Evolutionary conservation across 2,888 invertebrate species (phyloP).

Genomic region (Eustalomyia histrio): DNA sequence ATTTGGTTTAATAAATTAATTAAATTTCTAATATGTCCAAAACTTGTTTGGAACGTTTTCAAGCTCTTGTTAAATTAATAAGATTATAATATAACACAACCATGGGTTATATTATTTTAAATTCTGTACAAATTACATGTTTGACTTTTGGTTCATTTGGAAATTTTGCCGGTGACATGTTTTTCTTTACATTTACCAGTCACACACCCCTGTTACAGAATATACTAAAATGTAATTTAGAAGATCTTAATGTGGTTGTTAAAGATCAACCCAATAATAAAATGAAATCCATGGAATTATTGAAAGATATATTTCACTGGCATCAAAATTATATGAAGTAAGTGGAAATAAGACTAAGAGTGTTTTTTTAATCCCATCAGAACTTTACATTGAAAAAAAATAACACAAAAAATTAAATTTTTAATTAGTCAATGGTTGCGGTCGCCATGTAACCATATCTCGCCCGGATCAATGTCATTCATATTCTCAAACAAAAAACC

Average conservation of each 20-base stretch:
- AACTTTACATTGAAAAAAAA: too few relatives aligned
- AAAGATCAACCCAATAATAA: background rate
- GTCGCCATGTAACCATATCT: too few relatives aligned
- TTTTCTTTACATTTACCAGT: conserved; percentile 66
- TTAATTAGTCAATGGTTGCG: too few relatives aligned
- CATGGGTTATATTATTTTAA: conserved; percentile 63
- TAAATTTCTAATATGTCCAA: background rate
- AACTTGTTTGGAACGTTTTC: background rate
- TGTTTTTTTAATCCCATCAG: too few relatives aligned
- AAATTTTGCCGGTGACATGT: conserved; percentile 71
- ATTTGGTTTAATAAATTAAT: too few relatives aligned
- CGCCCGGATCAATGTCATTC: too few relatives aligned
- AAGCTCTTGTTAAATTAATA: background rate
- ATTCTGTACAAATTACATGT: conserved; percentile 54
- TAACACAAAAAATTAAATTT: too few relatives aligned
- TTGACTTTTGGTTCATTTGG: conserved; percentile 68
- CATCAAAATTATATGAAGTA: conserved; percentile 71
- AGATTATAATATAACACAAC: conserved; percentile 36
- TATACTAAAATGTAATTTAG: conserved; percentile 67
- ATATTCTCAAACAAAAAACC: too few relatives aligned
- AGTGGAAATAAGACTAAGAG: too few relatives aligned
- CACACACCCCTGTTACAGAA: conserved; percentile 70
- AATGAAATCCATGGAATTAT: background rate
- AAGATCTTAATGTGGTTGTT: conserved; percentile 67
- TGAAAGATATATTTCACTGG: conserved; percentile 70